Percentiles rank a stretch among this genome's conserved stretches.
Conservation (phyloP, 2,797 vertebrate genomes). For the Acanthurus leucopareius region DNA sequence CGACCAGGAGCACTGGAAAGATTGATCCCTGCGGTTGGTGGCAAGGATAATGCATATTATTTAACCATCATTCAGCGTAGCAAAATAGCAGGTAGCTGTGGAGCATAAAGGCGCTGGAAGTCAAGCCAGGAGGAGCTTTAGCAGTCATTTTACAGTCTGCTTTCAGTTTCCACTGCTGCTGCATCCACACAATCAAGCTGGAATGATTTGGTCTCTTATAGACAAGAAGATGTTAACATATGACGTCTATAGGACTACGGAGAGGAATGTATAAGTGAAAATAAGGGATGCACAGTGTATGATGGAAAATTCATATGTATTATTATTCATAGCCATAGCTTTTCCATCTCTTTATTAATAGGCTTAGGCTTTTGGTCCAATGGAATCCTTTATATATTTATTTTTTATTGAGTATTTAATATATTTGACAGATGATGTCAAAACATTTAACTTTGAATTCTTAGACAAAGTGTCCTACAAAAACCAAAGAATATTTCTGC, state of each 20-base stretch:
- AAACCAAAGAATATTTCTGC: no score
- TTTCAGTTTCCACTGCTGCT: constrained; percentile 29
- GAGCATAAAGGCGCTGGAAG: constrained; percentile 71
- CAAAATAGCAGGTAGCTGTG: constrained; percentile 77
- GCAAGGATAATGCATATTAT: constrained; percentile 85
- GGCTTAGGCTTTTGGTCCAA: no score
- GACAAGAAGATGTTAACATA: constrained; percentile 55
- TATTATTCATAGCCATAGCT: no score
- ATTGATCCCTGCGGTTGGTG: constrained; percentile 82
- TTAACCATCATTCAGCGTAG: constrained; percentile 78
- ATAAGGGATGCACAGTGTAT: constrained; percentile 3
- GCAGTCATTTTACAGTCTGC: constrained; percentile 59
- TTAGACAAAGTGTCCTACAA: no score
- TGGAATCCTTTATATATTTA: no score
- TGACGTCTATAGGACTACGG: not conserved
- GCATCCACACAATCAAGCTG: constrained; percentile 56
- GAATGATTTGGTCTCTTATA: constrained; percentile 45
- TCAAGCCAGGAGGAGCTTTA: constrained; percentile 37
- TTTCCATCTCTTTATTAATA: no score
- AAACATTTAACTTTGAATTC: no score
- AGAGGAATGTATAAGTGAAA: constrained; percentile 27
- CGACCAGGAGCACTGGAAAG: constrained; percentile 73
- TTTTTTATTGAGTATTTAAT: no score
- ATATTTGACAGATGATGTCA: no score
- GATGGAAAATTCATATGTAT: no score